Evolutionary conservation across 2,888 invertebrate species (phyloP).

Genomic region (Sphaerophoria taeniata): DNA sequence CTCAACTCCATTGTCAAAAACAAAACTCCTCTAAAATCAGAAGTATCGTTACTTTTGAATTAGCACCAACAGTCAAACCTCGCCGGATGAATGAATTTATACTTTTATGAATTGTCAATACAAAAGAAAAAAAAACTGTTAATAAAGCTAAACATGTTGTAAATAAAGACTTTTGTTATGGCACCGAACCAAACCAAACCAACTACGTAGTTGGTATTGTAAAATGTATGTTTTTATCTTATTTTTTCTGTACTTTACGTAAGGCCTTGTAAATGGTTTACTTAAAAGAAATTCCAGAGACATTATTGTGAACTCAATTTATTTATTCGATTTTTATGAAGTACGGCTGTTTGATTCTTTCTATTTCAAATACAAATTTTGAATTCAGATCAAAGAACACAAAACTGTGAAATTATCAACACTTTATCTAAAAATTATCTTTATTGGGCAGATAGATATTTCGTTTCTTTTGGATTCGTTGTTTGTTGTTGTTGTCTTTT

Average conservation of each 20-base stretch:
- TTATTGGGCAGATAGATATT: background rate
- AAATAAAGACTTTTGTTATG: conserved; percentile 16
- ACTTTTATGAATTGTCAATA: conserved; percentile 8
- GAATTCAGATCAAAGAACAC: background rate
- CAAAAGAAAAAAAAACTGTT: background rate
- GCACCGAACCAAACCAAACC: background rate
- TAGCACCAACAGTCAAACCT: conserved; percentile 5
- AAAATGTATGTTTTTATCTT: background rate
- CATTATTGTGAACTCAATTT: background rate
- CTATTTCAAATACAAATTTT: background rate
- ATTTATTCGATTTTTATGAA: background rate
- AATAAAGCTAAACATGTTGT: conserved; percentile 29
- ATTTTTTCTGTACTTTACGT: background rate
- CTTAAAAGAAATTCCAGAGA: background rate
- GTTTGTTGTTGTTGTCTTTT: no score
- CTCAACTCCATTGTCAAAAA: background rate
- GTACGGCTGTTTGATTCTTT: background rate
- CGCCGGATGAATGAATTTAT: background rate
- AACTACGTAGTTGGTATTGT: background rate
- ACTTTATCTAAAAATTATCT: conserved; percentile 3
- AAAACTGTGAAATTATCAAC: background rate
- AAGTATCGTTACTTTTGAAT: conserved; percentile 15
- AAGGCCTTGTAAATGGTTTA: background rate
- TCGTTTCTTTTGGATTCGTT: background rate
- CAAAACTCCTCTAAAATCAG: no score